Evolutionary conservation across 2,888 invertebrate species (phyloP), one percentile per base, ranked within the genome.

Genomic region (Dynastes tityus): DNA sequence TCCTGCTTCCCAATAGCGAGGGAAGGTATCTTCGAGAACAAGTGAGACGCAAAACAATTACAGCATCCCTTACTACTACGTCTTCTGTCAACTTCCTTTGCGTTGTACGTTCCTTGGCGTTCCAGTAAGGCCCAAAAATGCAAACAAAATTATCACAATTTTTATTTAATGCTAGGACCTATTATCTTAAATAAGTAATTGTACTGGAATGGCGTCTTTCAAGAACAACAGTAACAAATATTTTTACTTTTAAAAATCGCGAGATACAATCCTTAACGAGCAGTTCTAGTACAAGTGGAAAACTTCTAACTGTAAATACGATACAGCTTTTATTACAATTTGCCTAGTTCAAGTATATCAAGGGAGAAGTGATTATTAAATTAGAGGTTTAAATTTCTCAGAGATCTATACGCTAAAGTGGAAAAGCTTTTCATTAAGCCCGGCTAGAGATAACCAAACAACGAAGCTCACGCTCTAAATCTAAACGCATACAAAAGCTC

Each of bases 391-490:
- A 63, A 63, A 27, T 63, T 63, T 63, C 13, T 11, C 22, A 32
- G 32, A 27, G 2, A 3, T 32, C 13, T 32, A 4, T 29, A 29
- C 29, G 63, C 29, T 63, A 29, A 63, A 63, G 63, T 32, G 63
- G 29, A 32, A 63, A 63, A 63, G 63, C 63, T 63, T 11, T 22
- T 63, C 32, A 63, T 63, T 63, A 63, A 63, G 32, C 63, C 13
- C 6, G 29, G 13, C 63, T 63, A 63, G 63, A 37, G 63, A 63
- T 63, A 63, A 63, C 63, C 63, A 32, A 63, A 63, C 63, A 63
- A 63, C 29, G 63, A 63, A 13, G 29, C 63, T 22, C 55, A 5
- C 63, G 32, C 29, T 29, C 8, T 63, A 27, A 63, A 63, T 29
- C 29, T 32, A 63, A 63, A 63, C 63, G 32, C 11, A 63, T 32